Conservation (phyloP, 2,888 invertebrate species). For the Drosophila villosipedis region DNA sequence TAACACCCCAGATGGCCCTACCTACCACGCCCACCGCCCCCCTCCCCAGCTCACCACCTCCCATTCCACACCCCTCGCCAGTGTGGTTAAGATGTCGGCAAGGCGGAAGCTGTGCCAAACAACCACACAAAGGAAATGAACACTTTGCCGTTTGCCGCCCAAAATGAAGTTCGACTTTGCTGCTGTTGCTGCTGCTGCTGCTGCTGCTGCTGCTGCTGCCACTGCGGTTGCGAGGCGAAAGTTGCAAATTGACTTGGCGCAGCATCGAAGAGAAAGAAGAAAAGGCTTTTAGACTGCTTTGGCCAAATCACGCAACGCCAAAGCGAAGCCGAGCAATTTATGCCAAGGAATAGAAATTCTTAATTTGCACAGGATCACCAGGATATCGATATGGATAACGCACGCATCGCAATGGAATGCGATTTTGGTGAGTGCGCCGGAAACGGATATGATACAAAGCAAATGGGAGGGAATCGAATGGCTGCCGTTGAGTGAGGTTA, state of each 20-base stretch:
- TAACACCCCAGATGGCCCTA: slow-evolving; percentile 10
- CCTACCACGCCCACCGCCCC: not conserved
- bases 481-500: not conserved
- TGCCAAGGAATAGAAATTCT: slow-evolving; percentile 46
- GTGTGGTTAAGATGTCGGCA: slow-evolving; percentile 1
- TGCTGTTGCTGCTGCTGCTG: not conserved
- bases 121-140: slow-evolving; percentile 74
- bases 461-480: slow-evolving; percentile 3
- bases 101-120: slow-evolving; percentile 24
- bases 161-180: slow-evolving; percentile 18
- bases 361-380: slow-evolving; percentile 24
- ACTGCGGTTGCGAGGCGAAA: slow-evolving; percentile 28
- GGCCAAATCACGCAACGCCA: slow-evolving; percentile 39
- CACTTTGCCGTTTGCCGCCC: slow-evolving; percentile 53
- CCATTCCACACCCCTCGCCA: not conserved
- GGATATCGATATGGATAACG: slow-evolving; percentile 55
- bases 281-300: slow-evolving; percentile 48
- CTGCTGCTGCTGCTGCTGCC: not conserved
- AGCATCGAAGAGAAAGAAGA: slow-evolving; percentile 23
- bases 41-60: not conserved
- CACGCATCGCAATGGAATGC: slow-evolving; percentile 62
- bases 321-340: slow-evolving; percentile 27
- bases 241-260: slow-evolving; percentile 67
- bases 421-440: slow-evolving; percentile 57
- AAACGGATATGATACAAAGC: slow-evolving; percentile 63